A percentile compares a stretch with the other conserved stretches of the same genome.
Conservation (phyloP, 2,113 vertebrate genomes). For the Anthoscopus minutus region DNA sequence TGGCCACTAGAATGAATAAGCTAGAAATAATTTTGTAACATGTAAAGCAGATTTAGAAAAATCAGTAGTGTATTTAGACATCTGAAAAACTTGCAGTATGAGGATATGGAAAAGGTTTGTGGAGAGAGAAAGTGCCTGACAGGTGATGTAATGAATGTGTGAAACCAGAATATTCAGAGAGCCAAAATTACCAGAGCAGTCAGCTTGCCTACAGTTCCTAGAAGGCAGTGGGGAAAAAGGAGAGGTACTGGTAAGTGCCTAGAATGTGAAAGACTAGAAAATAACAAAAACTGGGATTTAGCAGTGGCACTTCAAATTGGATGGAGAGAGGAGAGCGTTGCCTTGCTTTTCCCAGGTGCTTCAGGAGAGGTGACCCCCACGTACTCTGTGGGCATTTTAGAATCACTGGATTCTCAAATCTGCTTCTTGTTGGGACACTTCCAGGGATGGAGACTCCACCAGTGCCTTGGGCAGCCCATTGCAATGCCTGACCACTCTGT, state of each 20-base stretch:
- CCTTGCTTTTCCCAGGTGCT: not conserved
- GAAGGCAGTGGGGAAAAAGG: not conserved
- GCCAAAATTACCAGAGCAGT: not conserved
- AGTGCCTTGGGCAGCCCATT: not conserved
- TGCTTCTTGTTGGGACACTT: not conserved
- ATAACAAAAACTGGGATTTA: not conserved
- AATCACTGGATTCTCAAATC: not conserved
- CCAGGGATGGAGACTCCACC: not conserved
- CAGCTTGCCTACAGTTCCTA: not conserved
- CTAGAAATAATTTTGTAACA: not conserved
- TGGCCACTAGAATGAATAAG: not conserved
- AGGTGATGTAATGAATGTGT: not conserved
- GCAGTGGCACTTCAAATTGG: not conserved
- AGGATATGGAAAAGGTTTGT: not conserved
- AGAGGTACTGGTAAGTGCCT: not conserved
- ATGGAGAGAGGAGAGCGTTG: not conserved
- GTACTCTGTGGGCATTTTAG: rapidly evolving
- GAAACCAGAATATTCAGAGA: not conserved
- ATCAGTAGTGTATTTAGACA: not conserved
- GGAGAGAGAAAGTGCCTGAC: rapidly evolving
- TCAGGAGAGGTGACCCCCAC: not conserved
- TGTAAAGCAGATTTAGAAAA: not conserved
- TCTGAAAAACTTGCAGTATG: not conserved
- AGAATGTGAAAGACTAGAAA: not conserved
- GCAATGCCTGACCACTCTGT: not conserved